A percentile compares a stretch with the other conserved stretches of the same genome.
Evolutionary conservation across 2,113 vertebrate species (phyloP).

Genomic region (Amblyornis subalaris): DNA sequence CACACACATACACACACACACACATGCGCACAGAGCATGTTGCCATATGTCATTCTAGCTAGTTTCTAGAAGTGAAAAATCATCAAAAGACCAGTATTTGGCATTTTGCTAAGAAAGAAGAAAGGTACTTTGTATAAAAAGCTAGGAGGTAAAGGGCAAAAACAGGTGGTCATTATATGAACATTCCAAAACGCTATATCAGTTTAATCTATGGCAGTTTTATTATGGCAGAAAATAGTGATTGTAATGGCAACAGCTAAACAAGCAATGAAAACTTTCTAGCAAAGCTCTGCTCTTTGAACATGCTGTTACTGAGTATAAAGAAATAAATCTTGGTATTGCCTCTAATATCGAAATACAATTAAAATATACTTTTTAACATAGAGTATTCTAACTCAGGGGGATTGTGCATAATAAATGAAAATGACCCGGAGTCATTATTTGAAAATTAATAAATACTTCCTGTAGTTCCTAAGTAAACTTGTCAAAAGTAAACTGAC

Average conservation of each 20-base stretch:
- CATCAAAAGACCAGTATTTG: not conserved
- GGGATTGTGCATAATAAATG: not conserved
- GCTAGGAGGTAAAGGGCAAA: not conserved
- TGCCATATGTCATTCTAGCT: not conserved
- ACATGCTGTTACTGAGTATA: not conserved
- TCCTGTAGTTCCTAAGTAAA: not conserved
- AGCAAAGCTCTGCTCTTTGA: not conserved
- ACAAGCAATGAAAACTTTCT: not conserved
- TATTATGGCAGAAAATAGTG: not conserved
- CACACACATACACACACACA: not conserved
- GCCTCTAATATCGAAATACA: not conserved
- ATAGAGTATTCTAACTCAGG: not conserved
- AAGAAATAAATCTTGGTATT: not conserved
- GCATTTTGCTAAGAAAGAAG: not conserved
- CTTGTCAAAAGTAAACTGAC: not conserved
- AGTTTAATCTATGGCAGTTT: not conserved
- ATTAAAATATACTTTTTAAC: not conserved
- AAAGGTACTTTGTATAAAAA: not conserved
- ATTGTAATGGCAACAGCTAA: not conserved
- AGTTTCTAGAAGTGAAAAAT: not conserved
- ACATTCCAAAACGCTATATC: not conserved
- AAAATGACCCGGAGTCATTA: not conserved
- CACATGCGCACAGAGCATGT: not conserved
- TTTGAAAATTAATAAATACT: not conserved
- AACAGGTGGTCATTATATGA: not conserved